Percentiles rank a stretch among this genome's conserved stretches.
phyloP scores from a whole-genome alignment of 2,888 invertebrate species.

The Tupiocoris notatus region DNA sequence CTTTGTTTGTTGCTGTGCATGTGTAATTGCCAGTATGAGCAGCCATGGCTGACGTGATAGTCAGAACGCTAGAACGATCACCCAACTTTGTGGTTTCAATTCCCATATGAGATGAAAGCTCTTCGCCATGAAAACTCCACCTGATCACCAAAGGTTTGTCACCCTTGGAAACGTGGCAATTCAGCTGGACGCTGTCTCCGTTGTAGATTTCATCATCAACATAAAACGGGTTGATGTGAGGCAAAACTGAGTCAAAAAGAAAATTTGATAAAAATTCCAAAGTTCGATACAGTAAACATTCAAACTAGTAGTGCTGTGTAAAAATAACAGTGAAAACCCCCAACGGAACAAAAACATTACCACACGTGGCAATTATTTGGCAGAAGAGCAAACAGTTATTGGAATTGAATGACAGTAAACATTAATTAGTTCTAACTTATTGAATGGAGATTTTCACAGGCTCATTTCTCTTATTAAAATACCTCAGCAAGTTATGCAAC shows the following conservation, averaged over 20 bases:
- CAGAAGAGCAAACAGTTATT: too few relatives aligned
- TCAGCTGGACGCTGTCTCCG: constrained; percentile 64
- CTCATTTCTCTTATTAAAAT: too few relatives aligned
- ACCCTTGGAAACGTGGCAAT: constrained; percentile 66
- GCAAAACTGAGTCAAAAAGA: constrained; percentile 59
- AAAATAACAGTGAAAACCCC: too few relatives aligned
- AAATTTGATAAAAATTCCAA: too few relatives aligned
- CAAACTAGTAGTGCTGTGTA: too few relatives aligned
- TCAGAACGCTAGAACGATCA: constrained; percentile 55
- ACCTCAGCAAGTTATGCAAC: too few relatives aligned
- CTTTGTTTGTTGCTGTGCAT: constrained; percentile 71
- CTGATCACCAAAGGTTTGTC: constrained; percentile 70
- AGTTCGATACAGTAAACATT: too few relatives aligned
- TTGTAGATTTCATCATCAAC: constrained; percentile 61
- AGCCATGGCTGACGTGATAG: constrained; percentile 66
- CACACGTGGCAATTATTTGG: too few relatives aligned
- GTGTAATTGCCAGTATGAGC: constrained; percentile 73
- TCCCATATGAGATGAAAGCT: constrained; percentile 50
- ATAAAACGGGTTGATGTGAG: constrained; percentile 65
- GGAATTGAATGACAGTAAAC: too few relatives aligned
- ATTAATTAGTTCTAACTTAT: too few relatives aligned
- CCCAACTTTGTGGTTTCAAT: constrained; percentile 52
- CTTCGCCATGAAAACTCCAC: constrained; percentile 67
- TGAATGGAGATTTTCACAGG: too few relatives aligned
- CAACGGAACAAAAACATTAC: too few relatives aligned